A percentile compares a stretch with the other conserved stretches of the same genome.
Conservation (phyloP, 1,140 invertebrate species). For the Rhyzopertha dominica region DNA sequence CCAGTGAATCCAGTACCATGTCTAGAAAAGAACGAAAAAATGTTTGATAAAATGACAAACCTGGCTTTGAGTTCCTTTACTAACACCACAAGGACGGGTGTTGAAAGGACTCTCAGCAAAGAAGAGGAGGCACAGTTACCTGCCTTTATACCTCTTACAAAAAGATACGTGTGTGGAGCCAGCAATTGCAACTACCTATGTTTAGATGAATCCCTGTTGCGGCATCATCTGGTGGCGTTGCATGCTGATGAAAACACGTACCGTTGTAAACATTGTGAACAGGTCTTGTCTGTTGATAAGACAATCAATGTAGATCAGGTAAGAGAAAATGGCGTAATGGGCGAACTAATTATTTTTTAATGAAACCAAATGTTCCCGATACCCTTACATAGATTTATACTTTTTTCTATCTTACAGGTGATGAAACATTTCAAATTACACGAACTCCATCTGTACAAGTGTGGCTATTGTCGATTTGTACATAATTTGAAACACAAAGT, state of each 20-base stretch:
- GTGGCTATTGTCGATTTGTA: slow-evolving; percentile 59
- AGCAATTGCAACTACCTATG: slow-evolving; percentile 65
- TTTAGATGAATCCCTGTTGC: slow-evolving; percentile 64
- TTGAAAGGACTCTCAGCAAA: slow-evolving; percentile 31
- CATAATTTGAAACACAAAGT: slow-evolving; percentile 59
- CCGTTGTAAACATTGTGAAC: slow-evolving; percentile 65
- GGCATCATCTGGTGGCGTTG: slow-evolving; percentile 65
- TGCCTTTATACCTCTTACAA: slow-evolving; percentile 59
- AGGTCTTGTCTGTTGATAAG: slow-evolving; percentile 26
- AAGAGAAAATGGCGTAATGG: neutral
- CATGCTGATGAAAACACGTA: slow-evolving; percentile 58
- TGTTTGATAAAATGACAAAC: slow-evolving; percentile 82
- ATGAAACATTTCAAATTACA: slow-evolving; percentile 70
- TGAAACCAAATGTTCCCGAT: neutral
- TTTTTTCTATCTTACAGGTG: too few relatives aligned
- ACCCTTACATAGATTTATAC: neutral
- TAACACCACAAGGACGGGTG: slow-evolving; percentile 1
- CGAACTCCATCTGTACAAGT: slow-evolving; percentile 64
- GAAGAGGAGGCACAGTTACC: slow-evolving; percentile 47
- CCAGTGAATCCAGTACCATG: slow-evolving; percentile 76
- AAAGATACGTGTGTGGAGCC: slow-evolving; percentile 65
- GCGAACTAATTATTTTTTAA: neutral
- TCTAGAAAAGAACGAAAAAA: slow-evolving; percentile 67
- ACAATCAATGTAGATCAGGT: slow-evolving; percentile 6
- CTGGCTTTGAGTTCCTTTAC: slow-evolving; percentile 63